phyloP scores from a whole-genome alignment of 2,113 vertebrate genomes.

The Psilopsiagon aymara region DNA sequence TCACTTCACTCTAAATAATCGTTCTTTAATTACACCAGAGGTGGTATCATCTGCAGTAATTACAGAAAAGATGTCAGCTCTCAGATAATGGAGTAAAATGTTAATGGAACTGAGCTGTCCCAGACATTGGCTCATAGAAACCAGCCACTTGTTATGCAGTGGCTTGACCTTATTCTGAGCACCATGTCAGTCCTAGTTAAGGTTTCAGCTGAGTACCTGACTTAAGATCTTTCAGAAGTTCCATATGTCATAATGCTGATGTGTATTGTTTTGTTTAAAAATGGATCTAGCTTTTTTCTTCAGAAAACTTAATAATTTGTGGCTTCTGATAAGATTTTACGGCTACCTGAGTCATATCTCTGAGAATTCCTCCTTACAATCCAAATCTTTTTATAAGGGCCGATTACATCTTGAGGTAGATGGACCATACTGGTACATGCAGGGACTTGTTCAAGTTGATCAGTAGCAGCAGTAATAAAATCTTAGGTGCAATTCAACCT shows the following conservation, averaged over 20 bases:
- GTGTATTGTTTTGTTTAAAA: background rate
- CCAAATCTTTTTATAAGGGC: background rate
- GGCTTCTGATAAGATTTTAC: background rate
- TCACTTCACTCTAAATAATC: constrained; percentile 82
- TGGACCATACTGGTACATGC: too few species aligned
- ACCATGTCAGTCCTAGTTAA: background rate
- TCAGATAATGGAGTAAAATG: constrained; percentile 75
- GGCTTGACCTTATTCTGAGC: background rate
- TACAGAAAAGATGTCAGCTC: constrained; percentile 82
- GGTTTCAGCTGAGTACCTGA: background rate
- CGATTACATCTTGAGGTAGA: background rate
- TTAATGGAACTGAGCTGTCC: constrained; percentile 66
- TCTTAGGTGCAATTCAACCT: background rate
- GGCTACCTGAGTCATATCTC: background rate
- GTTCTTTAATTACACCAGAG: constrained; percentile 87
- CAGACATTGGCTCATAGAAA: constrained; percentile 14
- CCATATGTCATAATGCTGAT: background rate
- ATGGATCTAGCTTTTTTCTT: background rate
- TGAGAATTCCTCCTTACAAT: background rate
- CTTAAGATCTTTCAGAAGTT: background rate
- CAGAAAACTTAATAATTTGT: background rate
- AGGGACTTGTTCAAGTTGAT: background rate
- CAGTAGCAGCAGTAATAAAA: background rate
- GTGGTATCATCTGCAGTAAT: constrained; percentile 85
- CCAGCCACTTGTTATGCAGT: background rate